Percentiles rank a stretch among this genome's conserved stretches.
Conservation (phyloP, 2,888 invertebrate genomes). For the Caprella mutica region DNA sequence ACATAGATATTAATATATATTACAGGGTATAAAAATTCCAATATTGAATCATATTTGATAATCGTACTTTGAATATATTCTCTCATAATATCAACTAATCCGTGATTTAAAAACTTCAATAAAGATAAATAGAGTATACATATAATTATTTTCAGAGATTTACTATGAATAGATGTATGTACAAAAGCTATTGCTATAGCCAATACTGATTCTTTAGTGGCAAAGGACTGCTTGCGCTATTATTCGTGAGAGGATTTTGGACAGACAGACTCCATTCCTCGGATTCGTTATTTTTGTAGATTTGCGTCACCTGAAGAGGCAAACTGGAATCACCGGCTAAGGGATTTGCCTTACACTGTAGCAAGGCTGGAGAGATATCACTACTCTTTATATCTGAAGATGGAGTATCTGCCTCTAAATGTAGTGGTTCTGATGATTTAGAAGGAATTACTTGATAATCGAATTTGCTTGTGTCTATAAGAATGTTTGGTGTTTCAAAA, state of each 20-base stretch:
- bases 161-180: background rate
- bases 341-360: slow-evolving; percentile 79
- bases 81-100: too few relatives aligned
- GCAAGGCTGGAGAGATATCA: slow-evolving; percentile 48
- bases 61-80: too few relatives aligned
- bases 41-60: too few relatives aligned
- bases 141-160: too few relatives aligned
- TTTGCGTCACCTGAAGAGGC: slow-evolving; percentile 38
- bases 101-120: too few relatives aligned
- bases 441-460: slow-evolving; percentile 34
- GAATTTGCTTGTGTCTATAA: slow-evolving; percentile 24
- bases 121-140: too few relatives aligned
- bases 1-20: too few relatives aligned
- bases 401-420: slow-evolving; percentile 35
- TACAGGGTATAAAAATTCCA: too few relatives aligned
- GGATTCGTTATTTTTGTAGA: slow-evolving; percentile 40
- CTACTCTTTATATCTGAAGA: background rate
- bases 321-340: slow-evolving; percentile 39
- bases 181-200: slow-evolving; percentile 48
- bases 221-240: slow-evolving; percentile 59
- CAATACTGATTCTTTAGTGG: slow-evolving; percentile 89
- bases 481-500: slow-evolving; percentile 22
- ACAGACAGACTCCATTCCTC: slow-evolving; percentile 71
- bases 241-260: slow-evolving; percentile 57
- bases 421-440: slow-evolving; percentile 39